Evolutionary conservation across 2,113 vertebrate species (phyloP), one percentile per base, ranked within the genome.

Genomic region (Orycteropus afer): DNA sequence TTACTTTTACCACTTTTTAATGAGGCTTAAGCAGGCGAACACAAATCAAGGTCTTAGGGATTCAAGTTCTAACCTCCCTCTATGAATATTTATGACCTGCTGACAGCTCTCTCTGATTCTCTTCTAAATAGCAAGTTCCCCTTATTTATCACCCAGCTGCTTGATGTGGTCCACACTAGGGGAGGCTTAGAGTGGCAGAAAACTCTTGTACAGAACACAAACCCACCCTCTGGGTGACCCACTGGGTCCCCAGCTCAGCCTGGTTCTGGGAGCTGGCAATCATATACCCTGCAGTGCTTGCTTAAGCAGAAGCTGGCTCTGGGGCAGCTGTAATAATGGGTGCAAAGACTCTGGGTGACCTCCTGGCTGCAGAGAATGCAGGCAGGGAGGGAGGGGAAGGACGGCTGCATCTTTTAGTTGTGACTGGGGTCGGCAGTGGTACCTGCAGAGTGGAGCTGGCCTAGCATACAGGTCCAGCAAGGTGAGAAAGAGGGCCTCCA

Each of bases 21-120:
- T 97, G 96, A 97, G 95, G 91, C 93, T 97, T 95, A 95, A 97
- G 95, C 4, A 34, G 91, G 86, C 3, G 18, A 94, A 96, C 96
- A 98, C 96, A 97, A 97, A 97, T 96, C 97, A 97, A 96, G 91
- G 94, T 97, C 97, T 97, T 96, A 97, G 89, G 95, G 92, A 97
- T 93, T 96, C 25, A 20, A 96, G 95, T 95, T 97, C 95, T 97
- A 95, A 96, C 93, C 91, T 95, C 95, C 86, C 53, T 91, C 80
- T 67, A 96, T 97, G 96, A 97, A 95, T 96, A 96, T 97, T 95
- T 97, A 97, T 93, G 80, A 80, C 91, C 92, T 92, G 92, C 97
- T 95, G 95, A 97, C 94, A 96, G 96, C 85, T 78, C 92, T 86
- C 37, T 92, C 95, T 90, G 92, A 95, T 93, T 96, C 82, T 90